These are phyloP conservation scores for Drosophila sp. DNA, from an alignment of 1,140 invertebrate genomes.

Conservation along the genomic window DNA sequence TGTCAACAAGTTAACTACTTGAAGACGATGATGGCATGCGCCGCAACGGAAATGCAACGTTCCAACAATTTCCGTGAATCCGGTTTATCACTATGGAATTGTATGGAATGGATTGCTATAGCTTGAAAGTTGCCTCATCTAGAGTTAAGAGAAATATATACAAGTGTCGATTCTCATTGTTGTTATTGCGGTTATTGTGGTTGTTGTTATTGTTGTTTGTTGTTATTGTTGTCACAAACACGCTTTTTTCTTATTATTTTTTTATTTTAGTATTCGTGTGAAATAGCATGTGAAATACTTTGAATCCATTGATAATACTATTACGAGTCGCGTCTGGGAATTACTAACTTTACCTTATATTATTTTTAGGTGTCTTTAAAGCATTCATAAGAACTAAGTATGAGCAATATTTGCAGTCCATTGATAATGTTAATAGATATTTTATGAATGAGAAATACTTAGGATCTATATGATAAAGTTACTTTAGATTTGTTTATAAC, in stretches of 20 bases:
- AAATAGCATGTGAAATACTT: conserved; percentile 14
- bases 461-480: neutral
- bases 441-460: conserved; percentile 17
- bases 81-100: conserved; percentile 49
- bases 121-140: conserved; percentile 1
- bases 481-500: conserved; percentile 7
- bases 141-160: conserved; percentile 11
- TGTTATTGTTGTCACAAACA: conserved; percentile 2
- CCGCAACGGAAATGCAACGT: conserved; percentile 48
- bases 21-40: conserved; percentile 22
- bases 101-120: neutral
- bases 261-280: conserved; percentile 4
- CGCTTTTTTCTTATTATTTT: conserved; percentile 9
- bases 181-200: no score
- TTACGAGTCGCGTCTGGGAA: neutral
- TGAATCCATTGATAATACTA: conserved; percentile 4
- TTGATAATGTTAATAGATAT: neutral
- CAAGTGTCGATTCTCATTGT: neutral
- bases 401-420: neutral
- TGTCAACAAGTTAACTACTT: conserved; percentile 37
- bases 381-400: no score
- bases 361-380: neutral
- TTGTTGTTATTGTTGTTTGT: no score
- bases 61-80: conserved; percentile 60
- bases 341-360: conserved; percentile 3